Evolutionary conservation across 1,140 invertebrate genomes (phyloP), one percentile per base, ranked within the genome.

Genomic region (Zaprionus kolodkinae): DNA sequence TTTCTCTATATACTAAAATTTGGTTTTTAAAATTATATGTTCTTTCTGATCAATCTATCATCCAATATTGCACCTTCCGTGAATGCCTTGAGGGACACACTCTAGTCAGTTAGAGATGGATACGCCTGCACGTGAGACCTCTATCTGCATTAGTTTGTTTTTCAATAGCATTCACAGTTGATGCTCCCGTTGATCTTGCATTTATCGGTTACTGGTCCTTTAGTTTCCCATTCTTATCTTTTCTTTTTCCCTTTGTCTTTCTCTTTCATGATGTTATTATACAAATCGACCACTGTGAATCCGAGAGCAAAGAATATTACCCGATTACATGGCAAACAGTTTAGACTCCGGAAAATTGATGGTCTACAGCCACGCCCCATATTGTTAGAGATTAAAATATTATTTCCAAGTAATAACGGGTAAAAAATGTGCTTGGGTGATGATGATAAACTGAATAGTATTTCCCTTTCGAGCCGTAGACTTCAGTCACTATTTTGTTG

Each of bases 311-410:
- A 88, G 52, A 88, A 84, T 7, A 89, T 4, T 25, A 81, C 57
- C 7, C 78, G 80, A 50, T 81, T 88, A 66, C 84, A 88, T 6
- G 65, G 78, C 13, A 40, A 40, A 57, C 84, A 88, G 52, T 88
- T 88, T 21, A 88, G 52, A 21, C 2, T 21, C 21, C 21, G 21
- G 12, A 88, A n/a, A 6, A 88, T n/a, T 3, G 84, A 84, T 3
- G 77, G 80, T 40, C 63, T 45, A 55, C 17, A 79, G 68, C 6
- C 36, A 63, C 82, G 70, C 55, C 56, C 15, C 36, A 7, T 27
- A 15, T 45, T 30, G 17, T 2, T 3, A 1, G 3, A 45, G n/a
- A 25, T 0, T 33, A 0, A 55, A 55, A n/a, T 17, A 12, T 50
- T 3, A 2, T 50, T 4, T 10, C 1, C 1, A 21, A 17, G 45